Evolutionary conservation across 2,797 vertebrate species (phyloP), one percentile per base, ranked within the genome.

Genomic region (Octomys mimax): DNA sequence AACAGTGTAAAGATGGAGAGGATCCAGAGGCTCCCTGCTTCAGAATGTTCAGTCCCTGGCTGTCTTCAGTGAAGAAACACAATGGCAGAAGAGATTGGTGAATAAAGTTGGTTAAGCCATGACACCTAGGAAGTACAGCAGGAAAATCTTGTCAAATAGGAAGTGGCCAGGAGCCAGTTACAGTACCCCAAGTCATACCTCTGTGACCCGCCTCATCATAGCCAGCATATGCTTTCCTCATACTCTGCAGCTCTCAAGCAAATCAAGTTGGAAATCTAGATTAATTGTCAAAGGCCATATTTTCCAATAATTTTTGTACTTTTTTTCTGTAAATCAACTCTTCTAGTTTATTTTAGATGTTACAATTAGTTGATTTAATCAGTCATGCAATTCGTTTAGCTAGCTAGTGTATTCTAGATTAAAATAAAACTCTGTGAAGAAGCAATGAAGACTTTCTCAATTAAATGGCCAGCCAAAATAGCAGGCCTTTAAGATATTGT

Each of bases 261-360:
- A 78, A 31, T 52, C 75, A 78, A 31, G 12, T 46, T 75, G 71
- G 26, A 39, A 75, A 28, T 7, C 28, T 49, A 78, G 42, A 2
- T 77, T 49, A 49, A 49, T 28, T 49, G 46, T 49, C 28, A 78
- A 2, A 31, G 13, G 26, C 6, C 28, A 78, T 57, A 39, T 64
- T 77, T 87, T 64, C 81, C 46, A 77, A 26, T 77, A 52, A 89
- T 42, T 81, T 42, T 49, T 22, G 28, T 18, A 89, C 86, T 13
- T 78, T 49, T 77, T 93, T 94, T 61, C 52, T 54, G 6, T 68
- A 79, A 75, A 2, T 24, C 5, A n/a, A 54, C 73, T 26, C 3
- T 92, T 46, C 16, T 19, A 11, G 28, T 70, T 86, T 66, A 96
- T 82, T 82, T 86, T 79, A 91, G 36, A 31, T 83, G 26, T 92